Conservation (phyloP, 2,888 invertebrate genomes). For the Pyralis farinalis region DNA sequence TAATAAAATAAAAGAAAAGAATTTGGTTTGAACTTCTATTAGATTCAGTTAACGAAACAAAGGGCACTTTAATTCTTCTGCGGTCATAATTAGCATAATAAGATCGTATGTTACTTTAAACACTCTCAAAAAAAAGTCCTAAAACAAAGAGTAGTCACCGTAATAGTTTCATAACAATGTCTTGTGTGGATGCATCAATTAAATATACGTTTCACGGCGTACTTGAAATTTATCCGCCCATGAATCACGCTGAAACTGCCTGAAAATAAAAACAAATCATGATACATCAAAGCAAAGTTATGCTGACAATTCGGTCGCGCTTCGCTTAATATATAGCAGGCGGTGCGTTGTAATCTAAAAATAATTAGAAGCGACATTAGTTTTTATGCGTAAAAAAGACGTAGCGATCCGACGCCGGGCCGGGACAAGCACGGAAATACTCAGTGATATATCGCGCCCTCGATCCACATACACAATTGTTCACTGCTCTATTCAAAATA, state of each 20-base stretch:
- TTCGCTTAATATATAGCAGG: constrained; percentile 74
- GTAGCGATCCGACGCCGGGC: constrained; percentile 52
- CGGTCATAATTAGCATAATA: constrained; percentile 11
- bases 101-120: constrained; percentile 14
- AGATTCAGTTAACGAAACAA: constrained; percentile 2
- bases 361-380: constrained; percentile 80
- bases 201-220: constrained; percentile 63
- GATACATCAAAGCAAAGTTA: constrained; percentile 78
- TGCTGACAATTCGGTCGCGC: constrained; percentile 77
- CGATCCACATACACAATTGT: constrained; percentile 58
- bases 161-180: constrained; percentile 61
- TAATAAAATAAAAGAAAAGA: constrained; percentile 5
- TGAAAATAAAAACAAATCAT: constrained; percentile 77
- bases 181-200: constrained; percentile 63
- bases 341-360: constrained; percentile 80
- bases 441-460: constrained; percentile 65
- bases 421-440: constrained; percentile 70
- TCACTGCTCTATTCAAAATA: constrained; percentile 42
- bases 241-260: constrained; percentile 72
- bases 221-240: constrained; percentile 71
- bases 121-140: constrained; percentile 13
- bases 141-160: constrained; percentile 36
- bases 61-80: background rate
- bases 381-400: constrained; percentile 79
- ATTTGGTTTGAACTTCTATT: constrained; percentile 1